Base-by-base conservation (phyloP, 2,888 invertebrate species). In the Melitaea athalia region DNA sequence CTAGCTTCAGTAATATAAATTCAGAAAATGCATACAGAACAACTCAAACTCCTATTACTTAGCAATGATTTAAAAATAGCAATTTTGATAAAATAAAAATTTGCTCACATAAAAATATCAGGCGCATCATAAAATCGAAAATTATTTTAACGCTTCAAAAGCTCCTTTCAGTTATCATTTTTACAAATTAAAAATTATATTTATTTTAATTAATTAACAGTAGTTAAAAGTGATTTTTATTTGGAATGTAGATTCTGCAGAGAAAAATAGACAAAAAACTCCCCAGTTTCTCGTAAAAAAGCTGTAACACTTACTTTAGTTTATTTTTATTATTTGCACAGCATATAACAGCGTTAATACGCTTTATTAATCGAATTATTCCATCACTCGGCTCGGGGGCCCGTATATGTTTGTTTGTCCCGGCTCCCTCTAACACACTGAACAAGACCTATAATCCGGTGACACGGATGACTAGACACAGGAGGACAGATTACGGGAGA, bases 401-500 rank as follows among this genome's bases (percentile, higher is more conserved):
- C 1, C 8, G 57, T 38, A 42, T 68, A 55, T 68, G 59, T 64
- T 33, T 72, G 59, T 45, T 5, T 6, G 53, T 61, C 61, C 17
- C 69, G 50, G n/a, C 52, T 50, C 49, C 65, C 45, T 42, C 62
- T 38, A 31, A 57, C 57, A n/a, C 47, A 66, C 66, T 70, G 38
- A 12, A 57, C 57, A 57, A 59, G 59, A 52, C 11, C 47, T 45
- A 68, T 52, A 61, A 68, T 57, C 59, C 38, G 53, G 49, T 65
- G 67, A 45, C 64, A 67, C 61, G 69, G 50, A 64, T 67, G 47
- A 67, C 38, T 71, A 49, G 15, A 42, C 49, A 17, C 12, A 3
- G 1, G 42, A 0, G 38, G 38, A 42, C 10, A 7, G 1, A 10
- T 15, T 42, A 31, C 3, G 78, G 71, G 75, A 80, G 79, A 81